phyloP scores from a whole-genome alignment of 1,140 invertebrate genomes.

The Drosophila orosa region DNA sequence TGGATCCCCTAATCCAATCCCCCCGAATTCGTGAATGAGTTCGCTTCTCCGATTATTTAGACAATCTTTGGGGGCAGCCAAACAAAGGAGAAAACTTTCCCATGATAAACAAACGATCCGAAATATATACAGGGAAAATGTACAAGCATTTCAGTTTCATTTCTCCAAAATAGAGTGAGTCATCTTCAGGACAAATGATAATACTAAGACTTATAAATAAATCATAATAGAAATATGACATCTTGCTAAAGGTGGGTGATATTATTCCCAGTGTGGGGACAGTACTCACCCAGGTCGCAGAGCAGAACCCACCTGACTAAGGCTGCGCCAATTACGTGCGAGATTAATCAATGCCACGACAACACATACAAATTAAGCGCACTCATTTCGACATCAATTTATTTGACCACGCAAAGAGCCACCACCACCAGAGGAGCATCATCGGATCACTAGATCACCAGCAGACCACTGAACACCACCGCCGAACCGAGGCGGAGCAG shows the following conservation, averaged over 20 bases:
- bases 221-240: neutral
- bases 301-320: constrained; percentile 36
- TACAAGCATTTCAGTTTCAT: neutral
- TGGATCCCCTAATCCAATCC: constrained; percentile 9
- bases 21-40: constrained; percentile 50
- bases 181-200: neutral
- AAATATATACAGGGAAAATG: constrained; percentile 13
- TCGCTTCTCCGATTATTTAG: constrained; percentile 64
- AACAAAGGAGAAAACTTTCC: constrained; percentile 47
- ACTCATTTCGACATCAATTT: constrained; percentile 74
- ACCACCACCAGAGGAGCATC: constrained; percentile 11
- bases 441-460: constrained; percentile 17
- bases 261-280: neutral
- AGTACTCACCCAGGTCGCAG: neutral
- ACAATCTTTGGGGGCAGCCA: constrained; percentile 41
- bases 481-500: constrained; percentile 47
- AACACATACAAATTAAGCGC: constrained; percentile 77
- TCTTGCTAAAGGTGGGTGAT: neutral
- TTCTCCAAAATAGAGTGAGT: constrained; percentile 7
- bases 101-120: constrained; percentile 58
- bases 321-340: constrained; percentile 65
- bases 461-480: constrained; percentile 9
- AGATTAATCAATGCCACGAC: constrained; percentile 79
- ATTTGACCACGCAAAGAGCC: constrained; percentile 56
- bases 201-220: neutral